Base-by-base conservation (phyloP, 1,140 invertebrate genomes). In the Samia ricini region DNA sequence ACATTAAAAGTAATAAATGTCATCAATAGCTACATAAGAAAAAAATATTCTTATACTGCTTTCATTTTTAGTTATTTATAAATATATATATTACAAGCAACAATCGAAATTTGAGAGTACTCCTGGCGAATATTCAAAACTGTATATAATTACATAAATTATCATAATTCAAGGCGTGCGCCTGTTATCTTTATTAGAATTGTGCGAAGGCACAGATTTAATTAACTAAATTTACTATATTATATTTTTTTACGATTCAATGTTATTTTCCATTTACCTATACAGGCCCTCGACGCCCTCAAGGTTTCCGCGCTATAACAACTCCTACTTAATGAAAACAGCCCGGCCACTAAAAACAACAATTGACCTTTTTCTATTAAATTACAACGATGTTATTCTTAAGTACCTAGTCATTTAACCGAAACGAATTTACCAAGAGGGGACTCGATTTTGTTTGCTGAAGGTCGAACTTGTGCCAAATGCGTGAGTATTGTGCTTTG, bases 311-410 rank as follows among this genome's bases (percentile, higher is more conserved):
- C 19, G n/a, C 56, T 19, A 20, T 29, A 56, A 56, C 26, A 56
- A 56, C 54, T 29, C 33, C 29, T 29, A 57, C 56, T 59, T 59
- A 59, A 59, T 59, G 57, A 59, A 59, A 49, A 49, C 57, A 59
- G 18, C 57, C 36, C 33, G 19, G 57, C 48, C 57, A 42, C 57
- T 49, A 33, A 49, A 49, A 59, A 59, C 57, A 59, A 59, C 57
- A 59, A 20, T 59, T 59, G 57, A 59, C 57, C 57, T 59, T 57
- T 56, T 59, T 59, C 36, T 59, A 59, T 59, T 59, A 50, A 59
- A 59, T 59, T 49, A 49, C 20, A 18, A 20, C 29, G 19, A 20
- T 50, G 42, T 58, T 23, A 59, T 59, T 59, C 12, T 59, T 48
- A 59, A 59, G 42, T 59, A 49, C 18, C n/a, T n/a, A n/a, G n/a